These are phyloP conservation scores for Pycnonotus jocosus DNA, from an alignment of 2,113 vertebrate species.

Conservation along the genomic window DNA sequence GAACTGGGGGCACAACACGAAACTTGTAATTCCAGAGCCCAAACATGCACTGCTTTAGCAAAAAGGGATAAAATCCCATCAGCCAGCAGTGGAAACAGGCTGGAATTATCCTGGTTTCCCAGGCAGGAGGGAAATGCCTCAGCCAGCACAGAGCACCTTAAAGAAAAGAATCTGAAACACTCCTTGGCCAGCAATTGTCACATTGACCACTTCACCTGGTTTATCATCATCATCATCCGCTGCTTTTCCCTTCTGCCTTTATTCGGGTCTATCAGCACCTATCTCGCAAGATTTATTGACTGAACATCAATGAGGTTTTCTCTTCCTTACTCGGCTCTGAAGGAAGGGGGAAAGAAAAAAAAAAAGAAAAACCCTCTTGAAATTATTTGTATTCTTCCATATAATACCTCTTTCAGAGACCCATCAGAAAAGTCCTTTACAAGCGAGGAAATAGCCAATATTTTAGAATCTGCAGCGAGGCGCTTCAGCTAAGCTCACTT, in stretches of 20 bases:
- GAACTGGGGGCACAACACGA: not conserved
- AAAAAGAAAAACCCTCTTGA: not conserved
- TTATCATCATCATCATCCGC: not conserved
- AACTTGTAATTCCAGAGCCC: not conserved
- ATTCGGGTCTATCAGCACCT: not conserved
- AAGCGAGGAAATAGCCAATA: slow-evolving; percentile 69
- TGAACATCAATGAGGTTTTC: slow-evolving; percentile 26
- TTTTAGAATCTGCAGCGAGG: slow-evolving; percentile 65
- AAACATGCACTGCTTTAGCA: not conserved
- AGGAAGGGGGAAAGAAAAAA: not conserved
- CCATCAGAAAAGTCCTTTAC: slow-evolving; percentile 71
- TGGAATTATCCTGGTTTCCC: not conserved
- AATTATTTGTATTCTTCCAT: slow-evolving; percentile 68
- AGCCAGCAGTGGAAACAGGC: not conserved
- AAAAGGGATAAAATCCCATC: not conserved
- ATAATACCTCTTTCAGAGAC: slow-evolving; percentile 60
- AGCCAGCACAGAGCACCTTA: not conserved
- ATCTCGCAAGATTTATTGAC: slow-evolving; percentile 5
- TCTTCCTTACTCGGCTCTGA: slow-evolving; percentile 9
- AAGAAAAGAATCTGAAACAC: not conserved
- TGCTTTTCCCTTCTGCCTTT: not conserved
- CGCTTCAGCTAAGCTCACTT: slow-evolving; percentile 66
- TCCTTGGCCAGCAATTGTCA: not conserved
- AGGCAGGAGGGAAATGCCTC: not conserved
- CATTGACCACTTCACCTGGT: not conserved